phyloP scores from a whole-genome alignment of 2,888 invertebrate species.

The Tachina grossa region DNA sequence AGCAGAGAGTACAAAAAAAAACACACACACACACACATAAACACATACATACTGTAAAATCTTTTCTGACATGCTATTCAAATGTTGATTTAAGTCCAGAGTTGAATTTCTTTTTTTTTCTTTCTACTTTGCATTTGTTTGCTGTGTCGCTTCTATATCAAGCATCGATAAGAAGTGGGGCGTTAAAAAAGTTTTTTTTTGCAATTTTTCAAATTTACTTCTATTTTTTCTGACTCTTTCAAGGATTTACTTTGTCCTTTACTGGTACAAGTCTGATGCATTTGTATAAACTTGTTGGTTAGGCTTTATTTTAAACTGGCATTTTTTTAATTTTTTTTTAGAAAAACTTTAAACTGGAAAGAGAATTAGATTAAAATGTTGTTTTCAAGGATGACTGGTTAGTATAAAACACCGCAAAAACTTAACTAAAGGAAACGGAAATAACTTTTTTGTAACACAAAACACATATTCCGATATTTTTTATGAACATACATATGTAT shows the following conservation, averaged over 20 bases:
- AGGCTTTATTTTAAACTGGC: not conserved
- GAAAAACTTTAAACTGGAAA: conserved; percentile 47
- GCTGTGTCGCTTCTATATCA: conserved; percentile 10
- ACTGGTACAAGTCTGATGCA: not conserved
- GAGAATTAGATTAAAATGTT: conserved; percentile 63
- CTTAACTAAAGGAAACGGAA: conserved; percentile 16
- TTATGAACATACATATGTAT: not conserved
- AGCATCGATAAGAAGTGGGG: conserved; percentile 64
- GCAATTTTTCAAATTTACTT: not conserved
- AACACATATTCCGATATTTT: not conserved
- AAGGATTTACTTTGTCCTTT: conserved; percentile 59
- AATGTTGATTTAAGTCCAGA: conserved; percentile 72
- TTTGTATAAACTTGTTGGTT: conserved; percentile 17
- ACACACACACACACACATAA: not conserved
- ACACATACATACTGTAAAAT: conserved; percentile 15
- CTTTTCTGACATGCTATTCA: conserved; percentile 69
- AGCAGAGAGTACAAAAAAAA: conserved; percentile 17
- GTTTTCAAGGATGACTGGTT: conserved; percentile 54
- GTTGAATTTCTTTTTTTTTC: conserved; percentile 17
- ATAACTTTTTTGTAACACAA: conserved; percentile 7
- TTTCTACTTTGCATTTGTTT: conserved; percentile 2
- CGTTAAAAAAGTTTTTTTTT: conserved; percentile 53
- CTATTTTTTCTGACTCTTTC: conserved; percentile 9
- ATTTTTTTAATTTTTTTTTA: conserved; percentile 17
- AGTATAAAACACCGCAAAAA: conserved; percentile 8